phyloP scores from a whole-genome alignment of 2,888 invertebrate species.

The Hypomecis atomaria region DNA sequence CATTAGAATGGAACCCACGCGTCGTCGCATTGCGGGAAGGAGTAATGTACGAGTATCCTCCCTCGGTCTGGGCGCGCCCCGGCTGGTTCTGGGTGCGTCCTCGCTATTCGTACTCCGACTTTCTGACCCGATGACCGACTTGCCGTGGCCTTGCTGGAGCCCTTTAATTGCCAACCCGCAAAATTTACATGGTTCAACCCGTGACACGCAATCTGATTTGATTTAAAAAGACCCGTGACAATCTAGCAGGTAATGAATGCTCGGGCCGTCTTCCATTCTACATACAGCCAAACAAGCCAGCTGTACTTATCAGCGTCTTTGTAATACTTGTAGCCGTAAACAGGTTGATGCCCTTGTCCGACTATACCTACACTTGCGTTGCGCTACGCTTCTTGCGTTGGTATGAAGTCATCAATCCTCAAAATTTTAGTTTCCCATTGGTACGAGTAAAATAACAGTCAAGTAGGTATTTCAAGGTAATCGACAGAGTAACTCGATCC shows the following conservation, averaged over 20 bases:
- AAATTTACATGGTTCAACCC: conserved; percentile 63
- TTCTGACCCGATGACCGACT: conserved; percentile 78
- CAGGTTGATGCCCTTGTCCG: conserved; percentile 33
- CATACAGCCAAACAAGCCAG: conserved; percentile 9
- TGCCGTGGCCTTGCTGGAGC: conserved; percentile 68
- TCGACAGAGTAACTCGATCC: conserved; percentile 11
- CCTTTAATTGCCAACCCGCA: conserved; percentile 61
- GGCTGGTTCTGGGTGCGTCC: conserved; percentile 74
- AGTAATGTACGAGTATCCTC: conserved; percentile 68
- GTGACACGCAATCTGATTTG: conserved; percentile 50
- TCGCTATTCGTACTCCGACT: conserved; percentile 71
- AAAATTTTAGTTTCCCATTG: conserved; percentile 18
- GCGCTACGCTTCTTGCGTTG: conserved; percentile 33
- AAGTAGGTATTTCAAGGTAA: conserved; percentile 13
- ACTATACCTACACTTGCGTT: conserved; percentile 19
- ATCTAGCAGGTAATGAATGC: conserved; percentile 9
- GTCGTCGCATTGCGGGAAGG: conserved; percentile 80
- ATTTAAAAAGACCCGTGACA: conserved; percentile 22
- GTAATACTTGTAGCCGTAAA: conserved; percentile 18
- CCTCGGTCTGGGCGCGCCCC: conserved; percentile 69
- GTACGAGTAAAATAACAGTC: not conserved
- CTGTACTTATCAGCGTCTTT: conserved; percentile 10
- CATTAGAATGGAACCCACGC: conserved; percentile 44
- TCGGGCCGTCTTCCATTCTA: conserved; percentile 11
- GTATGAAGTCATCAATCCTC: conserved; percentile 35